Evolutionary conservation across 1,140 invertebrate species (phyloP).

Genomic region (Pristionchus pacificus): DNA sequence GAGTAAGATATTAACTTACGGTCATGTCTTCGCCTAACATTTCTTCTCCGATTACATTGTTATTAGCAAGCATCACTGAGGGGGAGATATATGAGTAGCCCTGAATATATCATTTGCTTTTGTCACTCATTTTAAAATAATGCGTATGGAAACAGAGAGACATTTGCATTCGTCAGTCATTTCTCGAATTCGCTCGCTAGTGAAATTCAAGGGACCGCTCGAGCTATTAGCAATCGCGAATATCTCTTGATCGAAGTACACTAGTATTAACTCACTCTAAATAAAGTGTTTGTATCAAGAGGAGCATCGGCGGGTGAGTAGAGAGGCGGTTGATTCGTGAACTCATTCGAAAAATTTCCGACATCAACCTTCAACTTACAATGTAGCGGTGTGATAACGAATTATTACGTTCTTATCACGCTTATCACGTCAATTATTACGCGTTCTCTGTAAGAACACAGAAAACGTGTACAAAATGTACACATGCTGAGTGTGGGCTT

Average conservation of each 20-base stretch:
- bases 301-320: slow-evolving; percentile 85
- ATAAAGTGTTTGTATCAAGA: slow-evolving; percentile 70
- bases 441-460: no score
- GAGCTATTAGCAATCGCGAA: no score
- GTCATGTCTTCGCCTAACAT: slow-evolving; percentile 36
- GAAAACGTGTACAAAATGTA: no score
- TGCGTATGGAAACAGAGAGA: no score
- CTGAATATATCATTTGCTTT: slow-evolving; percentile 63
- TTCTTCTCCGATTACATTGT: slow-evolving; percentile 74
- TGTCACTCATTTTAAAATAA: no score
- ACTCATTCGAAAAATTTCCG: slow-evolving; percentile 91
- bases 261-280: slow-evolving; percentile 71
- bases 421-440: no score
- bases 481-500: no score
- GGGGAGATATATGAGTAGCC: slow-evolving; percentile 93
- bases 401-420: no score
- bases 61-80: slow-evolving; percentile 75
- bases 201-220: no score
- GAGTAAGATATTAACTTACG: background rate
- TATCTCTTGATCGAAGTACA: no score
- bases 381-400: no score
- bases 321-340: slow-evolving; percentile 80
- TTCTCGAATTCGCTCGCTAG: background rate
- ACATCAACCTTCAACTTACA: slow-evolving; percentile 83
- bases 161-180: slow-evolving; percentile 21